Conservation (phyloP, 1,140 invertebrate species). For the Rhagoletis zephyria region DNA sequence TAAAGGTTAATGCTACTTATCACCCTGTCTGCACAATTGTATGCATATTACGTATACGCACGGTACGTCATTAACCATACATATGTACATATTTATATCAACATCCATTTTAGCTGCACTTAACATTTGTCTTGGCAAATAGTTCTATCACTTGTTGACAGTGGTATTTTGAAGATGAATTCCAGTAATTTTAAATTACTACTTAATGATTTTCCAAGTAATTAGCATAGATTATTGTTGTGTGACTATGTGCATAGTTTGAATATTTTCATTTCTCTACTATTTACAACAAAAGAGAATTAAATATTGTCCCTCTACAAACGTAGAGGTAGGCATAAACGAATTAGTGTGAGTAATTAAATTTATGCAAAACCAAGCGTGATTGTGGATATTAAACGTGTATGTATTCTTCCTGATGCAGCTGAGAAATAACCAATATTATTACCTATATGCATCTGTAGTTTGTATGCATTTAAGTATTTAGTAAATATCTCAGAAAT, state of each 20-base stretch:
- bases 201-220: constrained; percentile 12
- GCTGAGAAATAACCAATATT: neutral
- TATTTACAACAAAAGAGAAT: neutral
- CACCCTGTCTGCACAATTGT: too few species aligned
- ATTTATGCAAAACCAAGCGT: constrained; percentile 13
- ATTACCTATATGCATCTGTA: neutral
- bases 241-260: neutral
- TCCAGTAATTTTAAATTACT: neutral
- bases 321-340: neutral
- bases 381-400: neutral
- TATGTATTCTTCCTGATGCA: neutral
- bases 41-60: too few species aligned
- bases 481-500: too few species aligned
- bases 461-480: neutral
- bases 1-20: too few species aligned
- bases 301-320: neutral
- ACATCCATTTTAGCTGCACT: too few species aligned
- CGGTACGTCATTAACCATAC: too few species aligned
- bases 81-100: too few species aligned
- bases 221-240: constrained; percentile 11
- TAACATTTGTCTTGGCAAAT: neutral
- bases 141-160: neutral
- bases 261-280: neutral
- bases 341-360: neutral
- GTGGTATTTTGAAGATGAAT: neutral